Conservation (phyloP, 2,113 vertebrate species). For the Syngnathus scovelli region DNA sequence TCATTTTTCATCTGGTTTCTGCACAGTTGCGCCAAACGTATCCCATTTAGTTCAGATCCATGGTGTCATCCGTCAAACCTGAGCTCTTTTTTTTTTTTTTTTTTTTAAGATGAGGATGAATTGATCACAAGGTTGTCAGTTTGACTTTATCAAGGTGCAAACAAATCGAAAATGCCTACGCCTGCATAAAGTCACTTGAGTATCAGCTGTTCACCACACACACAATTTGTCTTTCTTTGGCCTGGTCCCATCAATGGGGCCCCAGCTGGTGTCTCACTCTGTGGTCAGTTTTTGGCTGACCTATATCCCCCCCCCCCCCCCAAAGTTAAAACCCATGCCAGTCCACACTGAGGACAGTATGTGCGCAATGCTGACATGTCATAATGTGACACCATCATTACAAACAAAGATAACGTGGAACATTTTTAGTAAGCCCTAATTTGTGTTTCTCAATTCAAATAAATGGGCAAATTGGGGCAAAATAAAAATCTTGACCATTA, state of each 20-base stretch:
- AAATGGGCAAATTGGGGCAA: not conserved
- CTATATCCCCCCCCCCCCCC: slow-evolving; percentile 32
- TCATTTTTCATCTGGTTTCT: slow-evolving; percentile 76
- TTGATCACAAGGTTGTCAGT: not conserved
- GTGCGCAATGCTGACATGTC: slow-evolving; percentile 52
- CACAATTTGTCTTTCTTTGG: slow-evolving; percentile 23
- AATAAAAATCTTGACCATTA: no score
- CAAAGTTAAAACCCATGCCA: slow-evolving; percentile 43
- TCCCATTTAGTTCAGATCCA: slow-evolving; percentile 73
- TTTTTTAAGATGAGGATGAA: not conserved
- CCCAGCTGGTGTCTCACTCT: slow-evolving; percentile 52
- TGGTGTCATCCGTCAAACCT: slow-evolving; percentile 37
- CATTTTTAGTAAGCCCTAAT: slow-evolving; percentile 14
- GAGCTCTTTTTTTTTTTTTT: not conserved
- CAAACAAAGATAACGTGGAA: slow-evolving; percentile 10
- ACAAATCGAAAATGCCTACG: slow-evolving; percentile 20
- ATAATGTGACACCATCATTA: slow-evolving; percentile 45
- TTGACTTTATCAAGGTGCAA: slow-evolving; percentile 13
- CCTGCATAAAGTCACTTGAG: slow-evolving; percentile 1
- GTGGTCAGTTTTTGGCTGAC: slow-evolving; percentile 64
- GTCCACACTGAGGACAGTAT: slow-evolving; percentile 58
- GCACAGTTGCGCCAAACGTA: slow-evolving; percentile 72
- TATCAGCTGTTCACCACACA: slow-evolving; percentile 23
- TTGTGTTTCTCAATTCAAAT: slow-evolving; percentile 1
- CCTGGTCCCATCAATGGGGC: slow-evolving; percentile 46